phyloP scores from a whole-genome alignment of 2,797 vertebrate species.

The Pteronotus mesoamericanus region DNA sequence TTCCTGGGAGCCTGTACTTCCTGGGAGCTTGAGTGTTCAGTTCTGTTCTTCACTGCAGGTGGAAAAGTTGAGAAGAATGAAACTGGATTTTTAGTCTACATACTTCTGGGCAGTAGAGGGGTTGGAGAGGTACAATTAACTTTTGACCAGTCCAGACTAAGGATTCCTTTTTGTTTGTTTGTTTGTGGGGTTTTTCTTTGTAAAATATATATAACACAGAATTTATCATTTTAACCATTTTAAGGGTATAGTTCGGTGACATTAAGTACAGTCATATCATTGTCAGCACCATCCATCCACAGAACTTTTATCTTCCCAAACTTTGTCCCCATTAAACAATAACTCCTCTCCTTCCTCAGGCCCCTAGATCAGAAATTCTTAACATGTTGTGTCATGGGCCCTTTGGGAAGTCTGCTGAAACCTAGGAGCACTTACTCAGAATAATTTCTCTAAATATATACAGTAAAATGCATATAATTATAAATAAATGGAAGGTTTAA shows the following conservation, averaged over 20 bases:
- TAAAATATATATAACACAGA: neutral
- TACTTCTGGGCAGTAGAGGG: neutral
- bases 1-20: neutral
- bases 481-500: neutral
- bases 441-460: neutral
- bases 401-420: neutral
- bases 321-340: neutral
- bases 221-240: neutral
- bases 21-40: rapidly evolving
- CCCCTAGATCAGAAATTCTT: neutral
- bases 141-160: neutral
- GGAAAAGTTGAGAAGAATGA: neutral
- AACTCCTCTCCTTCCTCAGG: rapidly evolving
- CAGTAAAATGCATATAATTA: neutral
- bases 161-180: neutral
- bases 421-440: neutral
- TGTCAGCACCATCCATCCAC: neutral
- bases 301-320: neutral
- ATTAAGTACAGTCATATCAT: neutral
- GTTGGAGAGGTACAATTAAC: neutral
- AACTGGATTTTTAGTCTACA: neutral
- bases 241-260: neutral
- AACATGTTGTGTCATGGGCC: neutral
- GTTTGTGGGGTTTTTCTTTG: neutral
- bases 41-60: neutral